Percentiles rank a stretch among this genome's conserved stretches.
Conservation (phyloP, 2,888 invertebrate genomes). For the Caenorhabditis parvicauda region DNA sequence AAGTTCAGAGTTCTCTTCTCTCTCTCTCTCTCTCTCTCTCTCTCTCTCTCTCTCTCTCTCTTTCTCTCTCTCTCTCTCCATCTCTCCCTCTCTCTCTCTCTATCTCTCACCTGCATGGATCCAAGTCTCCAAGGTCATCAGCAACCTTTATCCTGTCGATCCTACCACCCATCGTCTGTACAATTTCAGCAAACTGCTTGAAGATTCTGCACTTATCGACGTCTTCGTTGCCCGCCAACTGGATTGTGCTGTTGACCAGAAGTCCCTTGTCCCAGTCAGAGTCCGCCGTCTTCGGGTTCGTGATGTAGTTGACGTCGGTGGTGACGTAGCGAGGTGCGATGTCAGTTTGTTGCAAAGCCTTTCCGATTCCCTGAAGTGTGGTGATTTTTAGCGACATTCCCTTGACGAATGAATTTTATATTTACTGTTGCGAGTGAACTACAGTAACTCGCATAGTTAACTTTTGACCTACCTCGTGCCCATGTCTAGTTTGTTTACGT, state of each 20-base stretch:
- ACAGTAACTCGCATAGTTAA: too few relatives aligned
- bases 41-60: too few relatives aligned
- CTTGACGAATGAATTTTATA: too few relatives aligned
- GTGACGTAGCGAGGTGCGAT: constrained; percentile 43
- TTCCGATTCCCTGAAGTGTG: constrained; percentile 44
- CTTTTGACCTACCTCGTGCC: too few relatives aligned
- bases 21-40: too few relatives aligned
- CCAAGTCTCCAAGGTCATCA: constrained; percentile 38
- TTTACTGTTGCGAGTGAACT: too few relatives aligned
- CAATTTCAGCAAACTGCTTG: constrained; percentile 36
- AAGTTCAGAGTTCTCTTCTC: too few relatives aligned
- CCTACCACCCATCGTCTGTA: constrained; percentile 28
- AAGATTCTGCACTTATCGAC: constrained; percentile 44
- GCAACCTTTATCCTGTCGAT: constrained; percentile 43
- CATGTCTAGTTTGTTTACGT: too few relatives aligned
- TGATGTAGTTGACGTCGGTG: constrained; percentile 52
- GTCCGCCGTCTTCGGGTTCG: constrained; percentile 54
- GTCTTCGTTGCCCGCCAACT: constrained; percentile 33
- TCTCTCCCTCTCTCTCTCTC: too few relatives aligned
- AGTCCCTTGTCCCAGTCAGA: constrained; percentile 53
- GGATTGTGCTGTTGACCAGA: constrained; percentile 46
- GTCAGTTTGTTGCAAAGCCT: constrained; percentile 42
- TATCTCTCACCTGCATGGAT: constrained; percentile 44
- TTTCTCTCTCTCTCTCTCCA: too few relatives aligned
- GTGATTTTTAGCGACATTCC: constrained; percentile 24